Evolutionary conservation across 2,888 invertebrate species (phyloP).

Genomic region (Argyresthia goedartella): DNA sequence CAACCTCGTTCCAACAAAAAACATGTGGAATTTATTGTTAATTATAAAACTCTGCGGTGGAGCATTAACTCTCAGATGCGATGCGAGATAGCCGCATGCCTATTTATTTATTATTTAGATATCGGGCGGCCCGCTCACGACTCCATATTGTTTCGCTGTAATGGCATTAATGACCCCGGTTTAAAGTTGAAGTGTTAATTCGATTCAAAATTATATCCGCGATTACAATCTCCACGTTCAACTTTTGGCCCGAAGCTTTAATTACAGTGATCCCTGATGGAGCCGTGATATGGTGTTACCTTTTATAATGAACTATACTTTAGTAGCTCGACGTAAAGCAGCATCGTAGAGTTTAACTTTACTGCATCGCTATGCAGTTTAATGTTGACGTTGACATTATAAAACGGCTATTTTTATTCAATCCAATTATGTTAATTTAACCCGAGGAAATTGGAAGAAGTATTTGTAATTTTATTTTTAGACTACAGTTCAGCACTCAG

Average conservation of each 20-base stretch:
- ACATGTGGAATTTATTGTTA: conserved; percentile 68
- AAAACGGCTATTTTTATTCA: conserved; percentile 34
- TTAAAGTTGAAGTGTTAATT: conserved; percentile 71
- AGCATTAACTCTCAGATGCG: conserved; percentile 65
- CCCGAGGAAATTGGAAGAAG: neutral
- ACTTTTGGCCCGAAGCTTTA: conserved; percentile 62
- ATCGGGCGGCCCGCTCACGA: conserved; percentile 63
- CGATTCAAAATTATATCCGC: conserved; percentile 66
- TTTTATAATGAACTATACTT: conserved; percentile 7
- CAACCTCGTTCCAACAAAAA: conserved; percentile 54
- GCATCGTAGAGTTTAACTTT: conserved; percentile 26
- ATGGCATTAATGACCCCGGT: conserved; percentile 67
- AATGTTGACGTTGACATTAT: conserved; percentile 36
- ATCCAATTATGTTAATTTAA: conserved; percentile 15
- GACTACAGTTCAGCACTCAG: too few relatives aligned
- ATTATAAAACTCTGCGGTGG: conserved; percentile 65
- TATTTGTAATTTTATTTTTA: too few relatives aligned
- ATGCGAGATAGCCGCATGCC: conserved; percentile 52
- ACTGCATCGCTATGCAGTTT: conserved; percentile 32
- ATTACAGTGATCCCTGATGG: conserved; percentile 41
- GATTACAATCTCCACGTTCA: conserved; percentile 63
- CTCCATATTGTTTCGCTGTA: conserved; percentile 65
- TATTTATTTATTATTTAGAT: conserved; percentile 71
- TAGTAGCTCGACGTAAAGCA: conserved; percentile 25
- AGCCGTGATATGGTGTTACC: conserved; percentile 28